Base-by-base conservation (phyloP, 1,140 invertebrate species). In the Lycorma delicatula region DNA sequence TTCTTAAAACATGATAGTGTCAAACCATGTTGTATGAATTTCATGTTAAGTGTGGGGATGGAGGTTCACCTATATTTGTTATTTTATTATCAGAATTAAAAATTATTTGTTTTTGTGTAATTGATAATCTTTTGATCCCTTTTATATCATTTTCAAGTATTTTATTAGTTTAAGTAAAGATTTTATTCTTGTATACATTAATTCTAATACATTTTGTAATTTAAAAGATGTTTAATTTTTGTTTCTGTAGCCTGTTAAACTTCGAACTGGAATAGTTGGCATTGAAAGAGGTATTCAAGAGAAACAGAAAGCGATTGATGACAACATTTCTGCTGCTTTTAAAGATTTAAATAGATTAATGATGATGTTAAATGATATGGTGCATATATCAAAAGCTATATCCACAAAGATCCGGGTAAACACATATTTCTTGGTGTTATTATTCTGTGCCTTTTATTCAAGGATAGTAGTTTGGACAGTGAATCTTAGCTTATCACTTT, bases 301-400 rank as follows among this genome's bases (percentile, higher is more conserved):
- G 66, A 88, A 92, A 68, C 87, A 95, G 36, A 86, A 89, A 71
- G 85, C 85, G 22, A 95, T 91, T 0, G 91, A 97, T 74, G 82
- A 89, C 66, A 93, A 87, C 70, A 98, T 99, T 64, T 86, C 79
- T 23, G 76, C 86, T 60, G 95, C 96, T 16, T 99, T 99, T 76
- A 85, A 98, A 77, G 97, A 99, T 77, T 78, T 98, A 18, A 89
- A 78, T 67, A 91, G 93, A 68, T 76, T 99, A 0, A 98, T 99
- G 87, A 82, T 81, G 55, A 94, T 93, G 82, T 94, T 95, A 3
- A 92, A 97, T 76, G 94, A 98, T 61, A 99, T 98, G 96, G 95
- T 98, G 18, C 72, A 77, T 2, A 75, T 98, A 62, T 92, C 93
- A 0, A 93, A 92, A 70, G 89, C 79, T 58, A 97, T 99, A 67